Base-by-base conservation (phyloP, 1,140 invertebrate genomes). In the Xylocopa sonorina region DNA sequence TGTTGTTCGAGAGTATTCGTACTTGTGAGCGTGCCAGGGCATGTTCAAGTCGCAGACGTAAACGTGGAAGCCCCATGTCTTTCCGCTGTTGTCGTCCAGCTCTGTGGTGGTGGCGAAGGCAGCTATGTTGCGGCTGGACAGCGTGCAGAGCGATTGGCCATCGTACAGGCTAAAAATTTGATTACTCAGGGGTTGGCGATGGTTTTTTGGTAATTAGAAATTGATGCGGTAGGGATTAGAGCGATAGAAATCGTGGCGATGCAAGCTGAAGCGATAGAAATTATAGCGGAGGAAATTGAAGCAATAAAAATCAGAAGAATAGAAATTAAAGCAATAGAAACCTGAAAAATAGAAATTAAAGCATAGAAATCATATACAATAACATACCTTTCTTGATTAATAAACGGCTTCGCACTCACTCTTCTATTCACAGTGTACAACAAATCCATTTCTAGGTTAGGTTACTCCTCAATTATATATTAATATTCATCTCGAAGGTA, bases 41-140 rank as follows among this genome's bases (percentile, higher is more conserved):
- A 96, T 96, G 90, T 98, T 97, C 43, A 98, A 92, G 91, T 98
- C 97, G 83, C 96, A 96, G 7, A 98, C 96, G 91, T 97, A 98
- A 58, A 98, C 96, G 91, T 97, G 95, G 32, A 95, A 96, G 43
- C 95, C 95, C 94, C 95, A 96, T 64, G 94, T 95, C 87, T 95
- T 95, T 14, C 95, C 95, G 66, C 92, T 94, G 18, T 87, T 89
- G 85, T 97, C 96, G 58, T 95, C 94, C 60, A 96, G 92, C 91
- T 95, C 96, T 66, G 94, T 96, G 21, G 94, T 94, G 62, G 95
- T 96, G 27, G 95, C 96, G 89, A 97, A 98, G 1, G 97, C 97
- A 29, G 97, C 95, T 53, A 97, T 95, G 92, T 98, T 98, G 32
- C 94, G 94, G 62, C 94, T 94, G 3, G 97, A 98, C 86, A 97